Evolutionary conservation across 2,888 invertebrate genomes (phyloP), one percentile per base, ranked within the genome.

Genomic region (Caenorhabditis sp.): DNA sequence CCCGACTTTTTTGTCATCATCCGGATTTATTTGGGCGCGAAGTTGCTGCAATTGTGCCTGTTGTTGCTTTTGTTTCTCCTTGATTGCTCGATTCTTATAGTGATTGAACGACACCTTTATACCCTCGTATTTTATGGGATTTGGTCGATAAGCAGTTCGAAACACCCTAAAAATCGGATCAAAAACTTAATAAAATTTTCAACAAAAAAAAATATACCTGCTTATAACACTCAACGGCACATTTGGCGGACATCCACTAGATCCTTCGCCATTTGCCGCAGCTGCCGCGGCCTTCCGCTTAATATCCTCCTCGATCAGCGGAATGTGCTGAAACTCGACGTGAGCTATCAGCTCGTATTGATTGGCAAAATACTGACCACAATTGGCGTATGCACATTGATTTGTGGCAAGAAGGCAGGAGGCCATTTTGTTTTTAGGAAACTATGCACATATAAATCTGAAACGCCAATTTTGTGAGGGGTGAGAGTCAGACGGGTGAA

Each of bases 271-370:
- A 23, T 26, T 31, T 5, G 70, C 67, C 37, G 59, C 62, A 21
- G 37, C 50, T n/a, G 59, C 37, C 21, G 21, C 31, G 0, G 54
- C 58, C 5, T 70, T 75, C 23, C 68, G 53, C 26, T 72, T 63
- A 5, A 71, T 51, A 8, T 79, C 77, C 19, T 78, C 78, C 59
- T 72, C 71, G 8, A 78, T 64, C 14, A 74, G 53, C 1, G 78
- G 79, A 24, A 79, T 77, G 54, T 79, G 79, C 21, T 62, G 66
- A 53, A 69, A 77, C 50, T 79, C 79, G 12, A 79, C 73, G 58
- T 79, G 79, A 31, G 79, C 77, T 24, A 74, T 77, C 43, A 79
- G 76, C 57, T 79, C 79, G 50, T 79, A 77, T 36, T 69, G 62
- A 50, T 58, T 76, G 26, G 70, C 69, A 53, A 79, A 79, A 26